These are phyloP conservation scores for Ploceus nigricollis DNA, from an alignment of 2,113 vertebrate species.

Conservation along the genomic window DNA sequence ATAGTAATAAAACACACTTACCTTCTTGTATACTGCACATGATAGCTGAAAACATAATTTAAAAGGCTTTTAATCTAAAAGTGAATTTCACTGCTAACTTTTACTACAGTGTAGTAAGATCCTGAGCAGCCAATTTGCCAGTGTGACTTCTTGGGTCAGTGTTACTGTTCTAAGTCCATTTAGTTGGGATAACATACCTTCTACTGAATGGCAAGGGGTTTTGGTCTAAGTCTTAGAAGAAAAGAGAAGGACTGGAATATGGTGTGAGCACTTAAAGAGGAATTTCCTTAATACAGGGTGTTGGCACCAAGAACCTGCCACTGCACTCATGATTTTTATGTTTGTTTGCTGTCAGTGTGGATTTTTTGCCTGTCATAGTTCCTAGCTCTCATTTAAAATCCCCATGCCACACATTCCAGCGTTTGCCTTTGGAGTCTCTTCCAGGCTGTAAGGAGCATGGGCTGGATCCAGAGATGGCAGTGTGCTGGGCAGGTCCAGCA, in stretches of 20 bases:
- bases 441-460: neutral
- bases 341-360: neutral
- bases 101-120: neutral
- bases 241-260: neutral
- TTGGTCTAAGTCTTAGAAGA: neutral
- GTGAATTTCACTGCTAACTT: neutral
- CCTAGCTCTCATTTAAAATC: neutral
- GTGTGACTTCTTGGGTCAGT: neutral
- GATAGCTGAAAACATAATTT: neutral
- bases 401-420: neutral
- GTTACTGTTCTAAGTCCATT: neutral
- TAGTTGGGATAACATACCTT: neutral
- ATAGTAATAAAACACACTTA: neutral
- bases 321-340: neutral
- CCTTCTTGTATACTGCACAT: neutral
- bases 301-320: neutral
- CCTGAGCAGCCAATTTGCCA: neutral
- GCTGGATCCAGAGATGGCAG: neutral
- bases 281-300: neutral
- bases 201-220: neutral
- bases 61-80: neutral
- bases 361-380: neutral
- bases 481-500: neutral
- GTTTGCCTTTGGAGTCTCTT: neutral
- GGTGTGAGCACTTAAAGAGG: neutral